phyloP scores from a whole-genome alignment of 2,888 invertebrate genomes.

The Oconnorella tubifera region DNA sequence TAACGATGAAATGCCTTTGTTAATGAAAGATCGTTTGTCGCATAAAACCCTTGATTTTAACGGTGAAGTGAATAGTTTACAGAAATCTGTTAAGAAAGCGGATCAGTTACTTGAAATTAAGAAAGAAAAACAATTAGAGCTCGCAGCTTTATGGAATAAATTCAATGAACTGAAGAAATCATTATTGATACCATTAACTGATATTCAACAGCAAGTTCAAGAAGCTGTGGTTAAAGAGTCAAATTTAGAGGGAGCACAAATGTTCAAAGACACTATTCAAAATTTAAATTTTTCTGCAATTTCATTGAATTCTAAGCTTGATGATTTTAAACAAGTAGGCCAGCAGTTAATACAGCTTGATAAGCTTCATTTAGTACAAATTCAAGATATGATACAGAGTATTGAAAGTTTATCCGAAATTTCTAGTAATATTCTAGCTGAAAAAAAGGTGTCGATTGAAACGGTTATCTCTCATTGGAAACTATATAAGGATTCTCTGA shows the following conservation, averaged over 20 bases:
- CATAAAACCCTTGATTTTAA: slow-evolving; percentile 8
- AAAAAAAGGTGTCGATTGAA: not conserved
- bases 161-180: not conserved
- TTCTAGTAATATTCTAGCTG: slow-evolving; percentile 39
- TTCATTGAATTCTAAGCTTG: slow-evolving; percentile 55
- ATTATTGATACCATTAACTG: not conserved
- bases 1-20: not conserved
- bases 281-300: slow-evolving; percentile 45
- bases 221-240: not conserved
- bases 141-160: slow-evolving; percentile 7
- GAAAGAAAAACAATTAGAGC: slow-evolving; percentile 11
- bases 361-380: slow-evolving; percentile 38
- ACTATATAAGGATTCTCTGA: slow-evolving; percentile 46
- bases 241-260: not conserved
- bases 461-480: slow-evolving; percentile 43
- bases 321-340: slow-evolving; percentile 75
- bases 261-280: not conserved
- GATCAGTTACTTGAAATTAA: slow-evolving; percentile 9
- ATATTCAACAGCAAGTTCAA: not conserved
- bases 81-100: slow-evolving; percentile 4
- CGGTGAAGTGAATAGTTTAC: not conserved
- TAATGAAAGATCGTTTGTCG: slow-evolving; percentile 8
- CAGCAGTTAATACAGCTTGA: slow-evolving; percentile 55
- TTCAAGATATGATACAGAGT: slow-evolving; percentile 42
- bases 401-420: slow-evolving; percentile 47